A percentile compares a stretch with the other conserved stretches of the same genome.
Evolutionary conservation across 2,113 vertebrate species (phyloP).

Genomic region (Miniopterus natalensis): DNA sequence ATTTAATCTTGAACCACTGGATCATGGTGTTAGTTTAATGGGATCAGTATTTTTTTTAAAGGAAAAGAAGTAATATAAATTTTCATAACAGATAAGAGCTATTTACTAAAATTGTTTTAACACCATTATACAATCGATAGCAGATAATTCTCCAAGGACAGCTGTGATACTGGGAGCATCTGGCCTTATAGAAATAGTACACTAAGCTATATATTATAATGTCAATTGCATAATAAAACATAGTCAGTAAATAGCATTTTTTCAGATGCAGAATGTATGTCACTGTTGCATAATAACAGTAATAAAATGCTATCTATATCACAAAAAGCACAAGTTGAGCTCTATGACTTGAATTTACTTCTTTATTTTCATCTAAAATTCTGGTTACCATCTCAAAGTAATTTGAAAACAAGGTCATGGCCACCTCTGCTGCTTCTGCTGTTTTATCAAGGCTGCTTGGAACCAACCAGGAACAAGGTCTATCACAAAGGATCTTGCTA

Average conservation of each 20-base stretch:
- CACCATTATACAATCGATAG: background rate
- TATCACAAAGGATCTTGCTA: background rate
- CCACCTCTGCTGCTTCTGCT: background rate
- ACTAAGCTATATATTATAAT: constrained; percentile 48
- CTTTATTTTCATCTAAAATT: background rate
- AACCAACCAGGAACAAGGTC: background rate
- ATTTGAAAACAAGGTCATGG: background rate
- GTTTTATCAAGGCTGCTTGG: background rate
- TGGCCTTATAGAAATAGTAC: constrained; percentile 30
- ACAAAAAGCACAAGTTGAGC: background rate
- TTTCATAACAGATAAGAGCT: constrained; percentile 20
- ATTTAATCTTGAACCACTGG: constrained; percentile 27
- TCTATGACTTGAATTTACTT: background rate
- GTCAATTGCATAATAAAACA: constrained; percentile 19
- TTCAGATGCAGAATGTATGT: background rate
- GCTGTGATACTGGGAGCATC: background rate
- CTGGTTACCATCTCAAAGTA: background rate
- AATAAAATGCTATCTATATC: background rate
- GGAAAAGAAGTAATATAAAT: background rate
- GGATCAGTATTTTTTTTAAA: background rate
- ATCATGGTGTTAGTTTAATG: constrained; percentile 38
- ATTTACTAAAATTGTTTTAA: constrained; percentile 44
- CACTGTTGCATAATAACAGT: background rate
- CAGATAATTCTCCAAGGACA: background rate
- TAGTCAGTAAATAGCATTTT: background rate